Evolutionary conservation across 2,797 vertebrate genomes (phyloP), one percentile per base, ranked within the genome.

Genomic region (Babyrousa celebensis): DNA sequence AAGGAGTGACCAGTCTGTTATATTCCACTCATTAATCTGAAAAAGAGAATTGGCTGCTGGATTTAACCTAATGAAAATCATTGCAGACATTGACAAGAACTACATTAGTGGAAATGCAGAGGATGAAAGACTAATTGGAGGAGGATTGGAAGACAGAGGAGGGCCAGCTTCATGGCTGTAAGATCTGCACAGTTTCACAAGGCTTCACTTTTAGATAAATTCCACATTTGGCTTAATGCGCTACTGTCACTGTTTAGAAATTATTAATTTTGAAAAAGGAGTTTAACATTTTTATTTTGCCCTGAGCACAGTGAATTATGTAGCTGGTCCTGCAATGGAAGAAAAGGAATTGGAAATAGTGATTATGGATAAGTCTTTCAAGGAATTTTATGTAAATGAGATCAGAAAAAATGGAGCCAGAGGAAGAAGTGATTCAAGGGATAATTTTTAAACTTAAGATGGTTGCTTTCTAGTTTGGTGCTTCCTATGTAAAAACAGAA

Each of bases 341-440:
- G 29, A 74, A 72, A 29, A 94, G 2, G 21, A 70, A 60, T 32
- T 75, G 40, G 16, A 71, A 36, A 78, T 16, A 74, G 7, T 29
- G 58, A 16, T 40, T 54, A 74, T 65, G 52, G n/a, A 67, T 6
- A 89, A 65, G 1, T 60, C 23, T 94, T 82, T 77, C 18, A 93
- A 94, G 84, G 43, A 58, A 58, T 84, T 91, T 83, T 56, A 56
- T 21, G 23, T n/a, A 83, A 91, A 85, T 52, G 15, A 29, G n/a
- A 32, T 78, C 52, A 95, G 48, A 89, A 86, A 86, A 91, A 88
- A 52, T 60, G 40, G 48, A 93, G 56, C 20, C 10, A 62, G 29
- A 68, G 25, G 11, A 88, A 20, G 48, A 89, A 77, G 23, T 14
- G 1, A 11, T 23, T 79, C 43, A 67, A 72, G 12, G 67, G 65